Percentiles rank a stretch among this genome's conserved stretches.
These are phyloP conservation scores for Rhabdomys dilectus DNA, from an alignment of 2,113 vertebrate genomes.

Conservation along the genomic window DNA sequence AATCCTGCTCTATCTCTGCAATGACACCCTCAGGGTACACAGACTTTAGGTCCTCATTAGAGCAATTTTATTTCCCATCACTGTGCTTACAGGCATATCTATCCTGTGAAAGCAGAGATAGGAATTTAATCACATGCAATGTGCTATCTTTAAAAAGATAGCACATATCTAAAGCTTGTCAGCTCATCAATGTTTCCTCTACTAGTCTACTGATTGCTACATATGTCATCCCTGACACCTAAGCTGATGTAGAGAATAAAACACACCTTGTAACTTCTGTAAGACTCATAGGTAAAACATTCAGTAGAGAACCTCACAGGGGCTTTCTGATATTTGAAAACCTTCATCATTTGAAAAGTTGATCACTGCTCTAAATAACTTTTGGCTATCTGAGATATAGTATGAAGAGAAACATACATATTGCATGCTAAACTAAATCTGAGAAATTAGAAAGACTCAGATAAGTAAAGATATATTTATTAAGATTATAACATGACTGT, in stretches of 20 bases:
- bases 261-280: background rate
- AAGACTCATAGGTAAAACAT: constrained; percentile 1
- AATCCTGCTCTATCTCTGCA: constrained; percentile 12
- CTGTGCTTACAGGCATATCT: constrained; percentile 53
- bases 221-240: constrained; percentile 70
- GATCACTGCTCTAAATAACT: background rate
- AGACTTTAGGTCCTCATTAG: constrained; percentile 59
- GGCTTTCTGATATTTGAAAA: background rate
- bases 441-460: background rate
- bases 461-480: background rate
- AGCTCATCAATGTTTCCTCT: constrained; percentile 71
- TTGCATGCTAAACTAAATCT: background rate
- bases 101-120: constrained; percentile 64
- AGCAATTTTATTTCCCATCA: constrained; percentile 31
- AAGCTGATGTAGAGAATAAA: constrained; percentile 64
- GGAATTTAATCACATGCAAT: constrained; percentile 72
- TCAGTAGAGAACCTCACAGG: background rate
- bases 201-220: constrained; percentile 66
- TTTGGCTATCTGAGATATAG: background rate
- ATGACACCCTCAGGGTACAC: constrained; percentile 34
- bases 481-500: background rate
- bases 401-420: background rate
- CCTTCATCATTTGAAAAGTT: background rate
- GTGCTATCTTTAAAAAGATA: constrained; percentile 65
- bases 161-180: constrained; percentile 61